Conservation (phyloP, 2,797 vertebrate genomes). For the Melanogrammus aeglefinus region DNA sequence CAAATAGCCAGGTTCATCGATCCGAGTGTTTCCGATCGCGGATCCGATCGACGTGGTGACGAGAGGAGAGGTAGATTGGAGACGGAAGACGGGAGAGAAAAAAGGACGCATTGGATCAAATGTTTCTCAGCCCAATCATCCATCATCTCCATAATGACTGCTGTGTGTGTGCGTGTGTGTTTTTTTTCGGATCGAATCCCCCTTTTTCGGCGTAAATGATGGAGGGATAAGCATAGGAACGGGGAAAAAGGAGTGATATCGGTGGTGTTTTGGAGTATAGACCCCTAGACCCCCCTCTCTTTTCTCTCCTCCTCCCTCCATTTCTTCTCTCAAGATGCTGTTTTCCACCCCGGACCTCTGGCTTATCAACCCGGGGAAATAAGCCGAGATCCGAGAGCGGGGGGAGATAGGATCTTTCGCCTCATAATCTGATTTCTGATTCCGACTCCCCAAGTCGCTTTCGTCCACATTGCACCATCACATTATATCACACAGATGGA, state of each 20-base stretch:
- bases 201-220: constrained; percentile 56
- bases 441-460: constrained; percentile 55
- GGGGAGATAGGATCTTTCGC: constrained; percentile 62
- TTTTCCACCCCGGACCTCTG: constrained; percentile 79
- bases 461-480: constrained; percentile 49
- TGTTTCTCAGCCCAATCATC: constrained; percentile 68
- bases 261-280: constrained; percentile 76
- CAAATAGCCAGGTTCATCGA: neutral
- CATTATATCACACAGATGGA: constrained; percentile 70
- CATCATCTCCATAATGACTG: constrained; percentile 38
- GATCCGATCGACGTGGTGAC: constrained; percentile 45
- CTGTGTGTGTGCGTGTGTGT: neutral
- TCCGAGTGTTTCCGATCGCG: neutral
- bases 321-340: constrained; percentile 81
- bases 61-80: constrained; percentile 72
- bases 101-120: constrained; percentile 77
- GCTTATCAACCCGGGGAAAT: constrained; percentile 77
- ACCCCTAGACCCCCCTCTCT: constrained; percentile 76
- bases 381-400: constrained; percentile 58
- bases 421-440: constrained; percentile 40
- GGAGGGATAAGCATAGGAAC: constrained; percentile 60
- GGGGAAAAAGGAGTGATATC: constrained; percentile 71
- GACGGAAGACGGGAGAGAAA: constrained; percentile 21
- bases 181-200: neutral
- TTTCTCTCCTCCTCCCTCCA: constrained; percentile 77